A percentile compares a stretch with the other conserved stretches of the same genome.
phyloP scores from a whole-genome alignment of 2,888 invertebrate genomes.

The Cyclophora albipunctata region DNA sequence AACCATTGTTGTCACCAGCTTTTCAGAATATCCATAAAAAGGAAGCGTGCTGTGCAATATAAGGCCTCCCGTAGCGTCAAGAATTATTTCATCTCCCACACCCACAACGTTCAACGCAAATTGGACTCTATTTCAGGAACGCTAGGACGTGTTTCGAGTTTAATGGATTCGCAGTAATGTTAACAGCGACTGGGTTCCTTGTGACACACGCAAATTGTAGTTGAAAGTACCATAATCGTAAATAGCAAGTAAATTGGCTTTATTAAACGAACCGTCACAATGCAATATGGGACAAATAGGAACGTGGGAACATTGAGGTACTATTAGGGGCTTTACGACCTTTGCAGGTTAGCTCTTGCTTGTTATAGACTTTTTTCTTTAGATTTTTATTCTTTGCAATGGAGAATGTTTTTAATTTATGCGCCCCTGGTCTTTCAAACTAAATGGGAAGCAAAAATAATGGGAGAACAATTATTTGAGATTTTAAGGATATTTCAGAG shows the following conservation, averaged over 20 bases:
- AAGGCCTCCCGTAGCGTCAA: slow-evolving; percentile 29
- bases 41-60: slow-evolving; percentile 39
- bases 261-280: slow-evolving; percentile 32
- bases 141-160: slow-evolving; percentile 16
- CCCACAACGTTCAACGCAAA: slow-evolving; percentile 11
- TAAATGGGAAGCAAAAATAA: no score
- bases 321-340: slow-evolving; percentile 9
- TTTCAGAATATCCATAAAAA: slow-evolving; percentile 38
- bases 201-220: slow-evolving; percentile 45
- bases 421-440: no score
- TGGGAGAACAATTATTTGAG: no score
- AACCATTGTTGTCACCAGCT: slow-evolving; percentile 30
- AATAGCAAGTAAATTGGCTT: slow-evolving; percentile 42
- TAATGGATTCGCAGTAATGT: slow-evolving; percentile 21
- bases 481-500: no score
- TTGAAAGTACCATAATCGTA: slow-evolving; percentile 39
- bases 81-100: slow-evolving; percentile 23
- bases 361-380: no score
- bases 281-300: slow-evolving; percentile 23
- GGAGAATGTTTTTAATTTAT: no score
- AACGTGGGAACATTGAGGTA: slow-evolving; percentile 11
- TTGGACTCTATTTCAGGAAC: slow-evolving; percentile 9
- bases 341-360: no score
- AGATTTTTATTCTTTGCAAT: no score
- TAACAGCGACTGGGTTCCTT: slow-evolving; percentile 27